Evolutionary conservation across 2,888 invertebrate genomes (phyloP), one percentile per base, ranked within the genome.

Genomic region (Eulithis testata): DNA sequence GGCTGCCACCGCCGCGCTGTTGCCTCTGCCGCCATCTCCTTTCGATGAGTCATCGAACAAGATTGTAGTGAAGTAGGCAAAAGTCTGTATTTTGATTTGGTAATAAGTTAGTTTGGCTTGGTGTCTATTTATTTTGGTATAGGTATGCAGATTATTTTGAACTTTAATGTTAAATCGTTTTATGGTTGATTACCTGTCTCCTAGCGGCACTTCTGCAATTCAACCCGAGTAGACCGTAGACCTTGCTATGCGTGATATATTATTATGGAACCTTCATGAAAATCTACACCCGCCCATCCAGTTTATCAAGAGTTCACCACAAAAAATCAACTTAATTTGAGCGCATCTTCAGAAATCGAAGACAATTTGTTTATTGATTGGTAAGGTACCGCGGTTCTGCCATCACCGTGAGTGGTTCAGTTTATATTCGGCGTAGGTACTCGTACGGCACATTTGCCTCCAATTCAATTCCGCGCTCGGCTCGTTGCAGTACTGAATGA

Each of bases 391-490:
- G 73, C 75, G 77, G 75, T 77, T 80, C 76, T 80, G 81, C 83
- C 72, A 81, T 77, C 81, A 87, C 83, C 72, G 81, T 77, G 81
- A 87, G 84, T 80, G 84, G 85, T 86, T 87, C 85, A 82, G 87
- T 88, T 88, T 90, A 89, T 88, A 88, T 89, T 86, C 88, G 86
- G 80, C 81, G 87, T 82, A 82, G 83, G 84, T 86, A 81, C 86
- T 81, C 82, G 84, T 83, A 87, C 87, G 90, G 88, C 83, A 89
- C 89, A 90, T 91, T 91, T 91, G 86, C 87, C 90, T 88, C 86
- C 89, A 90, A 91, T 91, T 91, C 89, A 90, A 91, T 90, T 89
- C 89, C 87, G 81, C 84, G 77, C 85, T 85, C 88, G 89, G 86
- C 85, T 90, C 90, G 87, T 87, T 87, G 88, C 88, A 88, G 86